These are phyloP conservation scores for Oryctolagus cuniculus DNA, from an alignment of 2,113 vertebrate species.

Conservation along the genomic window mOryCun1.1 NC_091443.1:75435001-75435500, in stretches of 20 bases:
- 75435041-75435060: not conserved
- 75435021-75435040: not conserved
- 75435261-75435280: not conserved
- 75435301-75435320: slow-evolving; percentile 34
- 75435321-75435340: slow-evolving; percentile 21
- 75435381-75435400: slow-evolving; percentile 53
- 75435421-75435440: not conserved
- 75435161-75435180: not conserved
- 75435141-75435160: not conserved
- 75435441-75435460: not conserved
- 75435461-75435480: not conserved
- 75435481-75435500: not conserved
- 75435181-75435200: slow-evolving; percentile 57
- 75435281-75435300: not conserved
- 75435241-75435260: slow-evolving; percentile 24
- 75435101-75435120: not conserved
- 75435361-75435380: not conserved
- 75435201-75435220: not conserved
- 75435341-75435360: not conserved
- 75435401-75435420: slow-evolving; percentile 5
- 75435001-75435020: not conserved
- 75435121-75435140: slow-evolving; percentile 11
- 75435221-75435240: not conserved
- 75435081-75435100: not conserved
- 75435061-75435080: slow-evolving; percentile 11